Base-by-base conservation (phyloP, 2,113 vertebrate genomes). In the Carassius gibelio region DNA sequence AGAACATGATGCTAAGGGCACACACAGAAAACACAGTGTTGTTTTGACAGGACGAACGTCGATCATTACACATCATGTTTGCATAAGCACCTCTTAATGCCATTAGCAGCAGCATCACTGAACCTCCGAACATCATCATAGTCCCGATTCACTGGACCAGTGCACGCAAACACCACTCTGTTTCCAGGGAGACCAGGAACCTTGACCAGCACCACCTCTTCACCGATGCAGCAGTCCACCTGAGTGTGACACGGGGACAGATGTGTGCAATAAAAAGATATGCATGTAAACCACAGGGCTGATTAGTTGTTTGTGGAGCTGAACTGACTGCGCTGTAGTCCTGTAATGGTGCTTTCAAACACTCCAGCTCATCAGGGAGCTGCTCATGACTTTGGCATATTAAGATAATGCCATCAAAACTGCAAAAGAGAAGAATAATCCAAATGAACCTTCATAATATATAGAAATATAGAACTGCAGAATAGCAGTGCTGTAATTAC, bases 111-210 rank as follows among this genome's bases (percentile, higher is more conserved):
- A 8, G 95, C 95, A 10, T 96, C 95, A 0, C 90, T 92, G 85
- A 95, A 96, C 72, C 94, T 91, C 59, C 95, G 85, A 79, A 95
- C 64, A 0, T 96, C 95, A 78, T 96, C 95, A 0, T 95, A 96
- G 91, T 96, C 95, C 0, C 95, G 93, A 88, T 95, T 94, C 3
- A 95, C 89, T 0, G 94, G 95, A 17, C 95, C 95, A 0, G 95
- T 96, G 59, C 92, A 91, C 6, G 94, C 90, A 88, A 94, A 96
- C 81, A 96, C 91, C 87, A 96, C 34, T 19, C 95, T 90, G 83
- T 94, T 90, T 17, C 95, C 95, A 14, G 95, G 94, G 26, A 95
- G 88, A 89, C 89, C 92, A 5, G 92, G 91, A 38, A 93, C 93
- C 90, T 90, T 94, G 36, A 95, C 71, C 76, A 95, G 8, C 57